Percentiles rank a stretch among this genome's conserved stretches.
Conservation (phyloP, 2,888 invertebrate genomes). For the Piscicola geometra region DNA sequence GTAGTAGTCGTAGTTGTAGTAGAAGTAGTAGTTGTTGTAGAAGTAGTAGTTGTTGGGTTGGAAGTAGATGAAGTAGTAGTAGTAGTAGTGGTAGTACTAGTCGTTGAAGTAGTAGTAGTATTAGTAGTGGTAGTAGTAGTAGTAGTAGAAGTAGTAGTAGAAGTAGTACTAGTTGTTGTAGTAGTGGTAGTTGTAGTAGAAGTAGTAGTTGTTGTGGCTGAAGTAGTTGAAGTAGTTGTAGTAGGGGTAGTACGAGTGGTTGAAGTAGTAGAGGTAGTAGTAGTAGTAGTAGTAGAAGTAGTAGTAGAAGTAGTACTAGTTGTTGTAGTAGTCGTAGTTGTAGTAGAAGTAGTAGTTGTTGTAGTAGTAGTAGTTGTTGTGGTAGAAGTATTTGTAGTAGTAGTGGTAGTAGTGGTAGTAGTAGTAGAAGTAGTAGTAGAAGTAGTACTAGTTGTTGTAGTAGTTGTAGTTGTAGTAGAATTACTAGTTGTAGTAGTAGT, state of each 20-base stretch:
- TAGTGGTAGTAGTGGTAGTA: conserved; percentile 2
- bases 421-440: conserved; percentile 22
- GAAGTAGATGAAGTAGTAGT: neutral
- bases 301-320: conserved; percentile 13
- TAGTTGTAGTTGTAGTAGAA: conserved; percentile 22
- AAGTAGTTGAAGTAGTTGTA: conserved; percentile 18
- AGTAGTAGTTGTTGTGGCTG: conserved; percentile 19
- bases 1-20: conserved; percentile 19
- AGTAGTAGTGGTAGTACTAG: conserved; percentile 22
- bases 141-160: conserved; percentile 24
- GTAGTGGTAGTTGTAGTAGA: conserved; percentile 17
- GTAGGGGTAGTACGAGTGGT: conserved; percentile 16
- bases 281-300: conserved; percentile 5
- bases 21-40: conserved; percentile 16
- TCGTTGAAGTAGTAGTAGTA: conserved; percentile 14
- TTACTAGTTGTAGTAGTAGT: conserved; percentile 20
- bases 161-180: conserved; percentile 12
- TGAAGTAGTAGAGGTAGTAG: conserved; percentile 9
- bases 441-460: conserved; percentile 8
- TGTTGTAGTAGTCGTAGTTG: conserved; percentile 2
- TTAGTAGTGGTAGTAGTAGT: conserved; percentile 25
- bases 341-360: conserved; percentile 11
- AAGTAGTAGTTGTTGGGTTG: neutral
- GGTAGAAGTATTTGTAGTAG: conserved; percentile 6
- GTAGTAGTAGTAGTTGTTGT: conserved; percentile 14